These are phyloP conservation scores for Diabrotica virgifera DNA, from an alignment of 1,140 invertebrate species.

Conservation along the genomic window DNA sequence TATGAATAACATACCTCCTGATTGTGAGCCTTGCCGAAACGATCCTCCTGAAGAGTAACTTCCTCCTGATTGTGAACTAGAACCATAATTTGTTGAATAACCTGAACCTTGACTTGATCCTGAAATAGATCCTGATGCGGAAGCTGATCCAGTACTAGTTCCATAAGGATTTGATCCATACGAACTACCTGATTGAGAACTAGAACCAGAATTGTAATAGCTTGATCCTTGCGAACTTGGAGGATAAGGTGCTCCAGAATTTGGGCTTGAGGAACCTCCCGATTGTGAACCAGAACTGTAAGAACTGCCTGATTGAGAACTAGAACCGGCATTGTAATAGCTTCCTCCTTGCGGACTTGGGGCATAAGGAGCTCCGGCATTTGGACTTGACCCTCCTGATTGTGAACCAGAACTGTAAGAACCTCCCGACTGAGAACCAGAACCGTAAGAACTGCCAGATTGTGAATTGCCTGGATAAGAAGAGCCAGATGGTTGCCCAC, in stretches of 20 bases:
- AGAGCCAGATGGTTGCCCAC: too few species aligned
- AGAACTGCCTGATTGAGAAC: background rate
- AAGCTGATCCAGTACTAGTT: background rate
- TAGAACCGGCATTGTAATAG: background rate
- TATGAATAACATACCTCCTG: background rate
- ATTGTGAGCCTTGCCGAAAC: background rate
- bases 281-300: background rate
- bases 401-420: background rate
- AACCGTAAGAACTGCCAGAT: background rate
- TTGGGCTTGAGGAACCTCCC: too few species aligned
- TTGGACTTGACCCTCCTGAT: background rate
- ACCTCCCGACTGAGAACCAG: background rate
- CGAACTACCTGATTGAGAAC: too few species aligned
- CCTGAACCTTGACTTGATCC: background rate
- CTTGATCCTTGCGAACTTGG: too few species aligned
- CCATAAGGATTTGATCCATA: too few species aligned
- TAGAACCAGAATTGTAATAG: too few species aligned
- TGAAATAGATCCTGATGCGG: background rate
- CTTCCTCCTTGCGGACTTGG: background rate
- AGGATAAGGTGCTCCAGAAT: too few species aligned
- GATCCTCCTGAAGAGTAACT: slow-evolving; percentile 4
- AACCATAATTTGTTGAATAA: background rate
- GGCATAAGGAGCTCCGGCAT: background rate
- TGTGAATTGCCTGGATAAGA: background rate
- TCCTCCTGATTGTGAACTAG: slow-evolving; percentile 15